Conservation (phyloP, 2,888 invertebrate genomes). For the Nomada goodeniana region DNA sequence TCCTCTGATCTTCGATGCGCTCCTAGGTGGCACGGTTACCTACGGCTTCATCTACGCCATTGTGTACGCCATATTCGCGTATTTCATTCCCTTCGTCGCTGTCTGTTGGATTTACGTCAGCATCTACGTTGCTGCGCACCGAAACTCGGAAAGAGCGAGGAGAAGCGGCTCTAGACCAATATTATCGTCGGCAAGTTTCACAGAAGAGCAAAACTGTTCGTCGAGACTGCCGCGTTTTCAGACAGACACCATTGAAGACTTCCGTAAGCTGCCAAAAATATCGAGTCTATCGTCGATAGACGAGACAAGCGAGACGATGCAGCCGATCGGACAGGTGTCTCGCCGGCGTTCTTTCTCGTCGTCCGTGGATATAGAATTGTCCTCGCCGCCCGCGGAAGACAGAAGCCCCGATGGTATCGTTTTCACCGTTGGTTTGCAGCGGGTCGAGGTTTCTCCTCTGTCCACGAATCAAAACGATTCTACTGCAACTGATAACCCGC, state of each 20-base stretch:
- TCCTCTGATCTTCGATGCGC: conserved; percentile 51
- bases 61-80: conserved; percentile 84
- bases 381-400: conserved; percentile 44
- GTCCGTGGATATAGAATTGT: conserved; percentile 37
- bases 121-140: conserved; percentile 91
- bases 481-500: conserved; percentile 71
- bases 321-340: conserved; percentile 52
- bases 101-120: conserved; percentile 91
- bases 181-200: conserved; percentile 79
- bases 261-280: conserved; percentile 80
- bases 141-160: conserved; percentile 88
- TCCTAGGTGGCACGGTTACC: conserved; percentile 66
- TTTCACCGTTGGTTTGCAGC: conserved; percentile 80
- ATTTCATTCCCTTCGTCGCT: conserved; percentile 86
- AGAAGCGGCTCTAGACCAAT: conserved; percentile 82
- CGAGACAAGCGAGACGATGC: conserved; percentile 80
- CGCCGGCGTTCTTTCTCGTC: conserved; percentile 63
- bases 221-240: conserved; percentile 69
- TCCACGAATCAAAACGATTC: conserved; percentile 49
- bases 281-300: conserved; percentile 83
- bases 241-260: conserved; percentile 72
- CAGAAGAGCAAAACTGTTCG: conserved; percentile 76
- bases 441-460: conserved; percentile 67
- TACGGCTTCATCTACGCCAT: conserved; percentile 85
- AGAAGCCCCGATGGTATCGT: conserved; percentile 70